Evolutionary conservation across 2,797 vertebrate species (phyloP).

Genomic region (Sebastes taczanowskii): DNA sequence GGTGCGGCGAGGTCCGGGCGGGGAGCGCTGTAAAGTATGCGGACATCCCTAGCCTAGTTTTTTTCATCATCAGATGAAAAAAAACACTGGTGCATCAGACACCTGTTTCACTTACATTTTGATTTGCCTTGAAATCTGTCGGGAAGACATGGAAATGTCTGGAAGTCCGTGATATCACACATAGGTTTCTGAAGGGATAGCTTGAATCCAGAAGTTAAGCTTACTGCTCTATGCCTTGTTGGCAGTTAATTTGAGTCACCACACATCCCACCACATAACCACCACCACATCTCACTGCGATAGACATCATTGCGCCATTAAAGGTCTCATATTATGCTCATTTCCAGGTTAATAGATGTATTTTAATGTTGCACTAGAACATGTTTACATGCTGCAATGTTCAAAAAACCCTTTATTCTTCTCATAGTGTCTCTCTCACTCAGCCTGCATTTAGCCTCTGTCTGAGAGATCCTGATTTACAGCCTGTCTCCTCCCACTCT

Average conservation of each 20-base stretch:
- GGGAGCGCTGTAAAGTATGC: too few species aligned
- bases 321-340: not conserved
- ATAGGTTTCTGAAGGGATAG: not conserved
- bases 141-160: not conserved
- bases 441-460: too few species aligned
- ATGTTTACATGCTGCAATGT: too few species aligned
- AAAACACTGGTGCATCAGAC: not conserved
- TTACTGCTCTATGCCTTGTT: not conserved
- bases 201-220: not conserved
- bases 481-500: too few species aligned
- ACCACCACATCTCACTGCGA: not conserved
- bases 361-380: too few species aligned
- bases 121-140: not conserved
- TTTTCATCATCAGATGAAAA: not conserved
- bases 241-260: not conserved
- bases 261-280: too few species aligned
- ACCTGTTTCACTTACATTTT: not conserved
- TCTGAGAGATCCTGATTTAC: too few species aligned
- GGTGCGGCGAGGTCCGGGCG: too few species aligned
- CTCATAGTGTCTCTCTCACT: too few species aligned
- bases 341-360: too few species aligned
- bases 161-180: not conserved
- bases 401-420: too few species aligned
- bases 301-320: not conserved
- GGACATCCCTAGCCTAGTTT: not conserved